Conservation (phyloP, 1,140 invertebrate species). For the Drosophila ironensis region DNA sequence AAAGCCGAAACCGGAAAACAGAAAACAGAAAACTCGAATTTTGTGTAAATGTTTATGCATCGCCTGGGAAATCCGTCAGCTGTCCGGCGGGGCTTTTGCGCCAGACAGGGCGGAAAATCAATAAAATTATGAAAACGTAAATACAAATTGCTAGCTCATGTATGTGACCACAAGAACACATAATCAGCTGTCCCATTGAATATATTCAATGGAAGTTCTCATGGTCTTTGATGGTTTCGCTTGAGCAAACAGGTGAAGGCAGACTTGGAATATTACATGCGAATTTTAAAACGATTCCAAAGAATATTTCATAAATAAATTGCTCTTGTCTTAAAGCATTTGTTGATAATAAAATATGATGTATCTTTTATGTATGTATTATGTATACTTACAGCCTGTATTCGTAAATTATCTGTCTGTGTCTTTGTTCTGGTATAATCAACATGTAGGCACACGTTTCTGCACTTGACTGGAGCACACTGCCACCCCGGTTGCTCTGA, state of each 20-base stretch:
- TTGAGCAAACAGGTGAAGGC: too few species aligned
- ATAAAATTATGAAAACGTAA: conserved; percentile 78
- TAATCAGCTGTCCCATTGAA: conserved; percentile 1
- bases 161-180: conserved; percentile 3
- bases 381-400: neutral
- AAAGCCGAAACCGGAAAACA: conserved; percentile 31
- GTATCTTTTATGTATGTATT: too few species aligned
- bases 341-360: too few species aligned
- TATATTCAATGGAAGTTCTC: neutral
- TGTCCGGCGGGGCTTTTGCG: conserved; percentile 38
- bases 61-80: conserved; percentile 64
- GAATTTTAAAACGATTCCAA: too few species aligned
- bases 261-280: too few species aligned
- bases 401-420: conserved; percentile 5
- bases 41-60: conserved; percentile 49
- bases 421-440: conserved; percentile 41
- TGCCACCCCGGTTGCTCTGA: conserved; percentile 61
- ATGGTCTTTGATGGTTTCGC: too few species aligned
- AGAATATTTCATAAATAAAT: too few species aligned
- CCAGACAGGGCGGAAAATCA: conserved; percentile 64
- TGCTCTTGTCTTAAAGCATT: too few species aligned
- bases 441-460: conserved; percentile 75
- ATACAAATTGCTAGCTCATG: conserved; percentile 53
- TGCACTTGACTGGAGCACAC: conserved; percentile 73
- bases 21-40: conserved; percentile 3